A percentile compares a stretch with the other conserved stretches of the same genome.
Evolutionary conservation across 2,797 vertebrate genomes (phyloP).

Genomic region (Poecilia wingei): DNA sequence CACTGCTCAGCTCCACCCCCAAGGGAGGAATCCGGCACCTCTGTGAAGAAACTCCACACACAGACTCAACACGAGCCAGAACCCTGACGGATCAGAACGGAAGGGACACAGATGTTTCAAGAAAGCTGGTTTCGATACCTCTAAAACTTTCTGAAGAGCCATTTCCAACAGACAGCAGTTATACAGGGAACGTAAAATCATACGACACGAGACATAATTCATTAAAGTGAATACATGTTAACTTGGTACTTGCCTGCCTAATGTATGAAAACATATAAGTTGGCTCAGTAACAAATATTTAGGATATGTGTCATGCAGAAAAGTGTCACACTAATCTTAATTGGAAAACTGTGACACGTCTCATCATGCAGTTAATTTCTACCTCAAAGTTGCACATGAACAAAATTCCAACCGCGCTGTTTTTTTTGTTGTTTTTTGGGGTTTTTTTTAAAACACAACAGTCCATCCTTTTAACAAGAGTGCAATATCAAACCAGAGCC

Average conservation of each 20-base stretch:
- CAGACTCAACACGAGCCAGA: background rate
- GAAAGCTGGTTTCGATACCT: background rate
- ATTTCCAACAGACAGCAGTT: background rate
- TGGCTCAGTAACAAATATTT: background rate
- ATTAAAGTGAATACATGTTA: background rate
- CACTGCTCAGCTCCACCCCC: background rate
- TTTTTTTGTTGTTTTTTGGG: too few species aligned
- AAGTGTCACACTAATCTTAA: constrained; percentile 17
- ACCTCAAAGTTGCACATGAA: constrained; percentile 27
- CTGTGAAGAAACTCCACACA: background rate
- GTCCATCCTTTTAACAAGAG: constrained; percentile 61
- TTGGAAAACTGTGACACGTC: constrained; percentile 37
- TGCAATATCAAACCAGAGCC: constrained; percentile 62
- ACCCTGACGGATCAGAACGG: background rate
- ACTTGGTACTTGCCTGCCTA: background rate
- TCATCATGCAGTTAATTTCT: constrained; percentile 47
- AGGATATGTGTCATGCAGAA: background rate
- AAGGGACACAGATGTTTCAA: background rate
- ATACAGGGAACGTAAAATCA: background rate
- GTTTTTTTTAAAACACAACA: constrained; percentile 54
- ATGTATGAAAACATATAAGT: background rate
- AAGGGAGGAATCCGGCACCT: background rate
- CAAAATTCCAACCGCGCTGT: constrained; percentile 24
- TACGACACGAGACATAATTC: background rate
- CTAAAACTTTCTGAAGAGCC: background rate